Evolutionary conservation across 2,888 invertebrate species (phyloP), one percentile per base, ranked within the genome.

Genomic region (Pyrocoelia pectoralis): DNA sequence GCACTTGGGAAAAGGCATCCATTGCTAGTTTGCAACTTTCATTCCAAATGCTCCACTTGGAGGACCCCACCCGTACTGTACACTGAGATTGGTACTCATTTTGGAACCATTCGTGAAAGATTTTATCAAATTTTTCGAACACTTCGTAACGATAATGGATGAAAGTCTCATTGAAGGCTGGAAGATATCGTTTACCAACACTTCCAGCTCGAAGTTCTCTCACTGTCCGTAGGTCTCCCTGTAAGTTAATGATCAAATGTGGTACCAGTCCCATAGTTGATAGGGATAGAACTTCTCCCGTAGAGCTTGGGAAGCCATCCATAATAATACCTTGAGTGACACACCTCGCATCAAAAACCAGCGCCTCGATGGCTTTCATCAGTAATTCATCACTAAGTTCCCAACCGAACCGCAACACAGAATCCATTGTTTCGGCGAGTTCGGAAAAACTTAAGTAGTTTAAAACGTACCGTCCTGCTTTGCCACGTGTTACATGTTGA

Each of bases 281-380:
- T 14, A 89, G 75, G 69, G 83, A 80, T 68, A 80, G 79, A 9
- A 84, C 81, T 75, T 88, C 86, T 43, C 79, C 73, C n/a, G 83
- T 77, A 15, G 78, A 79, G 57, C 82, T 80, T 2, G 88, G 89
- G 76, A 88, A 86, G 0, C 88, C 89, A 73, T 89, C 89, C 56
- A 87, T 81, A 10, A 90, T 76, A 72, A 84, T 83, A n/a, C 89
- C 89, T 70, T 85, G 84, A 1, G 85, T 83, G 1, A 80, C 71
- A 8, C 81, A 79, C 54, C 81, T 81, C 53, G 82, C 79, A 76
- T 86, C 84, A 51, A 84, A 81, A 33, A 82, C 76, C 33, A 82
- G 79, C 43, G 83, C 83, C 75, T 87, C 84, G 10, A 89, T 80
- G 40, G 85, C 83, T 71, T 82, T 81, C 28, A 85, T 80, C 14